phyloP scores from a whole-genome alignment of 2,797 vertebrate species.

The Manis pentadactyla region DNA sequence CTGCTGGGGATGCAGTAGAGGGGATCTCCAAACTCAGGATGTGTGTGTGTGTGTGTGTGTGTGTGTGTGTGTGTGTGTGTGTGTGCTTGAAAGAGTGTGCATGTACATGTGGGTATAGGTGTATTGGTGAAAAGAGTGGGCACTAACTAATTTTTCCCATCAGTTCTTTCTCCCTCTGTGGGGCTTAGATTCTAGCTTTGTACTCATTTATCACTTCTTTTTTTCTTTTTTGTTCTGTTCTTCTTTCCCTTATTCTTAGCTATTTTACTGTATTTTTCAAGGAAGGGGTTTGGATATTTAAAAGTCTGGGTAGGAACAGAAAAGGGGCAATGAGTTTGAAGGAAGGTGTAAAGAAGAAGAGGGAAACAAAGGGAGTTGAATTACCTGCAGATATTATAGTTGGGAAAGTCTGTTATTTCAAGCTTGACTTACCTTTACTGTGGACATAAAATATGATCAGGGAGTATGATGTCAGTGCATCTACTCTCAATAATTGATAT shows the following conservation, averaged over 20 bases:
- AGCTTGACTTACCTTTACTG: slow-evolving; percentile 85
- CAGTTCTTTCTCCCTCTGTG: not conserved
- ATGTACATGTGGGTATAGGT: not conserved
- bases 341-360: slow-evolving; percentile 52
- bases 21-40: not conserved
- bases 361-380: slow-evolving; percentile 71
- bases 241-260: not conserved
- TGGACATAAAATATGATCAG: slow-evolving; percentile 93
- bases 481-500: slow-evolving; percentile 98
- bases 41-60: not conserved
- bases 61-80: not conserved
- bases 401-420: slow-evolving; percentile 87
- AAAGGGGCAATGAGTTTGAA: slow-evolving; percentile 43
- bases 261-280: slow-evolving; percentile 19
- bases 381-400: slow-evolving; percentile 81
- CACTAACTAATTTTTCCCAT: not conserved
- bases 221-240: not conserved
- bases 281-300: slow-evolving; percentile 31
- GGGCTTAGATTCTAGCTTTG: not conserved
- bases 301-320: slow-evolving; percentile 37
- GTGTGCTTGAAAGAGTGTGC: not conserved
- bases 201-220: not conserved
- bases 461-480: slow-evolving; percentile 94
- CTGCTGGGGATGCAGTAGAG: not conserved
- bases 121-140: not conserved